Base-by-base conservation (phyloP, 2,888 invertebrate species). In the Therioaphis trifolii region DNA sequence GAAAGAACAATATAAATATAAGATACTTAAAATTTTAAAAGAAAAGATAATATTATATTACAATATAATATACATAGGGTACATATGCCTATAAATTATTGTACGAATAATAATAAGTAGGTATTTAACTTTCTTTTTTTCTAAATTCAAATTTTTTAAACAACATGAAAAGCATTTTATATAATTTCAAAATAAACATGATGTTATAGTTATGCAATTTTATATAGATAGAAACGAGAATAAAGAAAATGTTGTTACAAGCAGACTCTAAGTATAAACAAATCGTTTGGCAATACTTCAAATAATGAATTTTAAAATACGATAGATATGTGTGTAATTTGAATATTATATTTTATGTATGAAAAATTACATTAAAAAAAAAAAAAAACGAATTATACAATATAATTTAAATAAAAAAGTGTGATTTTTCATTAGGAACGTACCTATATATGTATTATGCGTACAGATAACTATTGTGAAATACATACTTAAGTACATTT, bases 71-170 rank as follows among this genome's bases (percentile, higher is more conserved):
- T 80, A 80, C 79, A 80, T 80, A 79, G 43, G 58, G 27, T 71
- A 71, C 58, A 58, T n/a, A n/a, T 52, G 46, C 71, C 71, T 71
- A 80, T 80, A 71, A 80, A 80, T 71, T 71, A 80, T 71, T 29
- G 71, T 80, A 80, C 58, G 58, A 80, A 80, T 72, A 80, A 77
- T 72, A 5, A 52, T 77, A 80, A 72, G 80, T 80, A 72, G 71
- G 72, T 80, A 72, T 61, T 58, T 21, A 29, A 46, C n/a, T 35
- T 35, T 35, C 35, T 43, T 78, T 79, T 63, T 80, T 71, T 58
- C 46, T 80, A 71, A 71, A 58, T 71, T n/a, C 0, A 46, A 40
- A 52, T 69, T 77, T 68, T 43, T 35, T 35, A 52, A 69, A 40
- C 24, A 58, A 79, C 69, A 69, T 55, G n/a, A 79, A 69, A 79